Evolutionary conservation across 2,113 vertebrate genomes (phyloP).

Genomic region (Pelmatolapia mariae): DNA sequence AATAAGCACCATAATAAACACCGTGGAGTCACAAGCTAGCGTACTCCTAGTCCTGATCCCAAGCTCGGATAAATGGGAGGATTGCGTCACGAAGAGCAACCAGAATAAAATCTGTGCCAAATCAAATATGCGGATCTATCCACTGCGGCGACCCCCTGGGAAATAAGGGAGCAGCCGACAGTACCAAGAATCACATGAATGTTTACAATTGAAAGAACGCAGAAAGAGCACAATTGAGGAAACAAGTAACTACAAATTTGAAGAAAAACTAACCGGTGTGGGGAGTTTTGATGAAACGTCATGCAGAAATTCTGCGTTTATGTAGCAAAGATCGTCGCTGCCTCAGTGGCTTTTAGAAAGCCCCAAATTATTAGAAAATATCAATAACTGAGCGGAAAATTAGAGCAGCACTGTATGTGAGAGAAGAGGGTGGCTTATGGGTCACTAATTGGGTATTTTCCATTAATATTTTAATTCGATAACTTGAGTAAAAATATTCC

Average conservation of each 20-base stretch:
- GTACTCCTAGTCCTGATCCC: background rate
- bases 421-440: background rate
- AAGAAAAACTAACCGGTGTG: background rate
- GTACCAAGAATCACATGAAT: background rate
- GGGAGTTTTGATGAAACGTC: background rate
- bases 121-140: background rate
- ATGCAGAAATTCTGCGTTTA: background rate
- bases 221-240: background rate
- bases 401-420: background rate
- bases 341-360: background rate
- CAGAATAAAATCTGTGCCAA: background rate
- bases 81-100: fast-evolving
- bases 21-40: background rate
- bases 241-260: background rate
- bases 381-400: background rate
- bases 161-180: background rate
- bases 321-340: background rate
- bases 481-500: background rate
- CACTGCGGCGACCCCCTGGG: background rate
- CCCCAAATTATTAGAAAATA: background rate
- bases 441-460: fast-evolving
- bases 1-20: background rate
- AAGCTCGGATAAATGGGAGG: background rate
- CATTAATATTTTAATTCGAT: background rate
- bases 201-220: background rate